Evolutionary conservation across 2,888 invertebrate genomes (phyloP).

Genomic region (Empis livida): DNA sequence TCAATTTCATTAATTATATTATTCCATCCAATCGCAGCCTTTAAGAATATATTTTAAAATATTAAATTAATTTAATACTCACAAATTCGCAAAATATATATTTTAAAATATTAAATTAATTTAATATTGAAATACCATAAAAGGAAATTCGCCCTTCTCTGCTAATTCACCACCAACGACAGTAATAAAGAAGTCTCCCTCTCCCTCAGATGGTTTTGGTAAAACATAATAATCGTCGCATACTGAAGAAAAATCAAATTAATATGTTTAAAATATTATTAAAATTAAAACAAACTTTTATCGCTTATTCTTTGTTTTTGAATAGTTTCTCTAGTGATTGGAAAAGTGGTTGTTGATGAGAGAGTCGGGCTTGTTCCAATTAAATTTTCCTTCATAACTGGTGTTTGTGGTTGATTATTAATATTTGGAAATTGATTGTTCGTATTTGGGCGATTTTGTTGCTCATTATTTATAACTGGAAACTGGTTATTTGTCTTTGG

Average conservation of each 20-base stretch:
- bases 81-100: neutral
- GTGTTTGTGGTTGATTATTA: too few relatives aligned
- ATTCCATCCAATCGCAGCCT: neutral
- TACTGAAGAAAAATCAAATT: neutral
- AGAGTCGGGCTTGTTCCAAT: too few relatives aligned
- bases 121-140: neutral
- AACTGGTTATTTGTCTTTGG: too few relatives aligned
- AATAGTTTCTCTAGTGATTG: neutral
- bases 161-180: neutral
- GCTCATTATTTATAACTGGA: too few relatives aligned
- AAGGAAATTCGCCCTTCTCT: neutral
- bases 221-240: neutral
- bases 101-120: neutral
- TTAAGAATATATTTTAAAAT: neutral
- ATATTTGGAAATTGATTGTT: too few relatives aligned
- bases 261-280: neutral
- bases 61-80: neutral
- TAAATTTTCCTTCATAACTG: too few relatives aligned
- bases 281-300: neutral
- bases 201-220: neutral
- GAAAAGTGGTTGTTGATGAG: too few relatives aligned
- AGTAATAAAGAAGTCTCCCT: neutral
- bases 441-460: too few relatives aligned
- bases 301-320: neutral
- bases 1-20: conserved; percentile 13